Evolutionary conservation across 2,113 vertebrate genomes (phyloP), one percentile per base, ranked within the genome.

Genomic region (Podarcis raffonei): DNA sequence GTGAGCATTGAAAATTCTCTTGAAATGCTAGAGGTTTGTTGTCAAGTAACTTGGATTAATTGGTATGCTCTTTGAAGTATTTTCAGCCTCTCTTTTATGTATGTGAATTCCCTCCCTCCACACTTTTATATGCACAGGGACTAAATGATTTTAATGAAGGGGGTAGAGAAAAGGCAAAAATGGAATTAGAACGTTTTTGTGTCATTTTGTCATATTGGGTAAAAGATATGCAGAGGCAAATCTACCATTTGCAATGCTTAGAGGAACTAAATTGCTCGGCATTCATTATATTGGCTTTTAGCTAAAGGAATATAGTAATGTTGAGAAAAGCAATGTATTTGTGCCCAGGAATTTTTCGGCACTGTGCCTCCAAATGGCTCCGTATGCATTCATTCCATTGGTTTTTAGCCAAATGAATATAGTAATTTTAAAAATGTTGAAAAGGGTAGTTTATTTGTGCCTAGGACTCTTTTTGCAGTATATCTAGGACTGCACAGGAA

Each of bases 151-250:
- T 90, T 6, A 74, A 39, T 92, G 82, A 88, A 53, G 78, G 0
- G 77, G 16, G 85, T 80, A 9, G 71, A 7, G 37, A 84, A 78
- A 66, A 66, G 5, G 57, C 6, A 32, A 83, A 77, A 81, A 86
- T 57, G 48, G 22, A 93, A 8, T n/a, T 48, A 22, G 22, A 83
- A 1, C 0, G 0, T 69, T 91, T 90, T 53, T 18, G 20, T 87
- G 85, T 69, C 72, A 87, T 81, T 27, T 82, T 65, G 22, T 48
- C 22, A 42, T 65, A 65, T 71, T 84, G 1, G 79, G 35, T 85
- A 62, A 88, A 86, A 86, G 37, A 0, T 32, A 90, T 89, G 81
- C 86, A 88, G 3, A 83, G 37, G 6, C 80, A 72, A 42, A 6
- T 27, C 25, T 90, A 6, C 25, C 0, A 39, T 65, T 78, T 80